Base-by-base conservation (phyloP, 2,113 vertebrate genomes). In the Vulpes ferrilata region DNA sequence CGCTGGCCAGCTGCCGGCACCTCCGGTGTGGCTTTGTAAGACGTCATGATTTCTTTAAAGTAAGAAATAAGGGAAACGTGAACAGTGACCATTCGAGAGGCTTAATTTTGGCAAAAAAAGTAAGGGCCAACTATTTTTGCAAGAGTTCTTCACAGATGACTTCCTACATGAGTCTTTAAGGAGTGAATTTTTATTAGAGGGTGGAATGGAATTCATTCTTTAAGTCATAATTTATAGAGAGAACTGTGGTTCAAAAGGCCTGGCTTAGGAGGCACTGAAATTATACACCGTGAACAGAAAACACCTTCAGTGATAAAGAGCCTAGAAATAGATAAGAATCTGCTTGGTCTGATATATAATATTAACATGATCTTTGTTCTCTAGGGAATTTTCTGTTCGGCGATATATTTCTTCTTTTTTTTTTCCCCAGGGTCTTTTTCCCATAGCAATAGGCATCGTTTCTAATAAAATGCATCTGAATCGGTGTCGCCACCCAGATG, bases 191-290 rank as follows among this genome's bases (percentile, higher is more conserved):
- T 96, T 74, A 92, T 82, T 60, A 88, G 19, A 76, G n/a, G 83
- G 83, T 93, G 55, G 88, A 92, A 92, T 22, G 23, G 76, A 95
- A 93, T 96, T 92, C 91, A 74, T 86, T 95, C 38, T 25, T 69
- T 51, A 92, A 84, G n/a, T 92, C 83, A 53, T 73, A 81, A 87
- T 80, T 71, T 84, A 93, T 2, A 93, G 43, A 85, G 23, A 88
- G 73, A 53, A 32, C 19, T 69, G 35, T 23, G 53, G 57, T 90
- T 97, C 57, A 94, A 80, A 74, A 92, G 22, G 20, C 51, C 88
- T 3, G 30, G 15, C 60, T 96, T 60, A 53, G 16, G 27, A 93
- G 55, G 20, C 71, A 43, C 20, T 79, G 10, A 82, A 93, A 65
- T 51, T 83, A 35, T 11, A 65, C 35, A 23, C 10, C 13, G 17